Percentiles rank a stretch among this genome's conserved stretches.
phyloP scores from a whole-genome alignment of 2,113 vertebrate species.

The Catharus fuscescens region DNA sequence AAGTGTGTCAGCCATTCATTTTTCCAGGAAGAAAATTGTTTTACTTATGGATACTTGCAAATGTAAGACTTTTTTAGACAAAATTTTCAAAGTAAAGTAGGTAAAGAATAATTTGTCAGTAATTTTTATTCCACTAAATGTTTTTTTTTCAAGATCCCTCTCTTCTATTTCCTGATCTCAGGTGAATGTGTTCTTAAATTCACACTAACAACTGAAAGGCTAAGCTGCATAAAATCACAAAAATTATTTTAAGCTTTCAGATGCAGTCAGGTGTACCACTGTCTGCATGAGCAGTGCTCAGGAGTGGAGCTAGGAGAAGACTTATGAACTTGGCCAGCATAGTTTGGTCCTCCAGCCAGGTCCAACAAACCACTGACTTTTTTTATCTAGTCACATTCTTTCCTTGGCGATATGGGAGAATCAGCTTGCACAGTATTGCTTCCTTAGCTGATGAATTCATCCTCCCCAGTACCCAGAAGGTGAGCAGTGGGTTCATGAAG shows the following conservation, averaged over 20 bases:
- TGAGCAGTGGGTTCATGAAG: background rate
- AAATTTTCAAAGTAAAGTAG: background rate
- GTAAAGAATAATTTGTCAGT: background rate
- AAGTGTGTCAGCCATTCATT: background rate
- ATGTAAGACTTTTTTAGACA: background rate
- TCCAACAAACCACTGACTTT: background rate
- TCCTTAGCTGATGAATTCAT: background rate
- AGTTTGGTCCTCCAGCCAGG: background rate
- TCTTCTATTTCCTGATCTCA: background rate
- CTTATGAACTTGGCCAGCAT: background rate
- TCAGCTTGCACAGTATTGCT: background rate
- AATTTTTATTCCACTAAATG: background rate
- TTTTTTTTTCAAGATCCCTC: background rate
- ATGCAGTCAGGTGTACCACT: background rate
- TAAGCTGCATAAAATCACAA: background rate
- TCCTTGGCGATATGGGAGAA: background rate
- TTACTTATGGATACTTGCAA: background rate
- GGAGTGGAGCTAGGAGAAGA: background rate
- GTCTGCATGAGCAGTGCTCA: background rate
- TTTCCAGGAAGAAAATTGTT: background rate
- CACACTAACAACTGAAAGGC: background rate
- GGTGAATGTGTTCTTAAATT: background rate
- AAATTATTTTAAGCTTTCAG: background rate
- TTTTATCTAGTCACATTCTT: background rate
- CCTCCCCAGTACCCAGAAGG: background rate